Base-by-base conservation (phyloP, 2,888 invertebrate genomes). In the Elaeidobius kamerunicus region DNA sequence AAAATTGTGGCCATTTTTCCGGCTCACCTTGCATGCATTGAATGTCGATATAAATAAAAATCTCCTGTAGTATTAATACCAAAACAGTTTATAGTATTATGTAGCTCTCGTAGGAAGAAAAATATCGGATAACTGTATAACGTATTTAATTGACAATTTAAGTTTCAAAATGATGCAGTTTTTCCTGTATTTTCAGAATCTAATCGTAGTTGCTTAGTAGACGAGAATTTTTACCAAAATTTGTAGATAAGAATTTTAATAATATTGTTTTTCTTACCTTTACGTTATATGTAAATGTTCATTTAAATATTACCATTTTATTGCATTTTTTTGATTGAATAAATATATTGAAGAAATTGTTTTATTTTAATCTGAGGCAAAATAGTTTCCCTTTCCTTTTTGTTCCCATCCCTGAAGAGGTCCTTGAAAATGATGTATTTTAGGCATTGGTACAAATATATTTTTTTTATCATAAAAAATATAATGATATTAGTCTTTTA, bases 61-160 rank as follows among this genome's bases (percentile, higher is more conserved):
- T 45, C 36, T 45, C 43, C 19, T 45, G 15, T 45, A 45, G 45
- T 45, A 45, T 45, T 45, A 45, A 45, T 44, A 35, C 44, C 44
- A 36, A 45, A 36, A 27, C n/a, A 7, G 23, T 16, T 23, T 35
- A 35, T 35, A 45, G 43, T 45, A 45, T 45, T 45, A 45, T 45
- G 14, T 35, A 35, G 44, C 35, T 45, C 36, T 35, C 27, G 14
- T 45, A 43, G 34, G 19, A 27, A 20, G 36, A 27, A 36, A 36
- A 27, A 20, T 19, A 20, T 44, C 30, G 23, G 43, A 34, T 18
- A 20, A 44, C 34, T 44, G 14, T 20, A n/a, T 5, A n/a, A 35
- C 23, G 23, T 23, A 23, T 23, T 23, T 23, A 35, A 35, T 3
- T 36, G 7, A 17, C 16, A n/a, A 35, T 35, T 36, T 36, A n/a